Base-by-base conservation (phyloP, 2,113 vertebrate genomes). In the Mohoua ochrocephala region DNA sequence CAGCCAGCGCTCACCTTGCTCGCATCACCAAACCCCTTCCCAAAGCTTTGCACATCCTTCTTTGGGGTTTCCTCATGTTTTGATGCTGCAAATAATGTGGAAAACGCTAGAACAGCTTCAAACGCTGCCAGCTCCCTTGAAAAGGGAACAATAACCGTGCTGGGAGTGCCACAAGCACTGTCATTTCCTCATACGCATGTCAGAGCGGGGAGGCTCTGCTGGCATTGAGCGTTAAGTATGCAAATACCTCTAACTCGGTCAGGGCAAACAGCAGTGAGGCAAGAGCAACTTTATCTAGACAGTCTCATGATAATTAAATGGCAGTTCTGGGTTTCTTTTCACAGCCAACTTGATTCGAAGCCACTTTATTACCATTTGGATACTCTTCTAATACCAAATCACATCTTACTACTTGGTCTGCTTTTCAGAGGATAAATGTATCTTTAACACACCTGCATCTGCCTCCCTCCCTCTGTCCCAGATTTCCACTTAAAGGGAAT, bases 401-500 rank as follows among this genome's bases (percentile, higher is more conserved):
- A 42, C 76, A 88, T 83, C 64, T 35, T 8, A 47, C 71, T 91
- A 42, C 44, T 47, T n/a, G 67, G 75, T 64, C 85, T 31, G 61
- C 73, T 81, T 80, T 87, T 59, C 61, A 60, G 41, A 80, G 28
- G 64, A 92, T 71, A 81, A 93, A 78, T 18, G 7, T 54, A 78
- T 75, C 83, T 24, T 23, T 69, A 87, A 84, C 3, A 14, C 68
- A 95, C 87, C 84, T 60, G 77, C 80, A 87, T 57, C 64, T 5
- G 26, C 84, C 56, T 86, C 2, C 0, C 64, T 93, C 83, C 59
- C 68, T 59, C 76, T 92, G 95, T 77, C 94, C 96, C 80, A 97
- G 95, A 95, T 95, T 96, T 61, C 1, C 76, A 68, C 47, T 92
- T 91, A 80, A 96, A 92, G 56, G 68, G 91, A 97, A 95, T 95